Percentiles rank a stretch among this genome's conserved stretches.
phyloP scores from a whole-genome alignment of 1,140 invertebrate genomes.

The Antheraea mylitta region DNA sequence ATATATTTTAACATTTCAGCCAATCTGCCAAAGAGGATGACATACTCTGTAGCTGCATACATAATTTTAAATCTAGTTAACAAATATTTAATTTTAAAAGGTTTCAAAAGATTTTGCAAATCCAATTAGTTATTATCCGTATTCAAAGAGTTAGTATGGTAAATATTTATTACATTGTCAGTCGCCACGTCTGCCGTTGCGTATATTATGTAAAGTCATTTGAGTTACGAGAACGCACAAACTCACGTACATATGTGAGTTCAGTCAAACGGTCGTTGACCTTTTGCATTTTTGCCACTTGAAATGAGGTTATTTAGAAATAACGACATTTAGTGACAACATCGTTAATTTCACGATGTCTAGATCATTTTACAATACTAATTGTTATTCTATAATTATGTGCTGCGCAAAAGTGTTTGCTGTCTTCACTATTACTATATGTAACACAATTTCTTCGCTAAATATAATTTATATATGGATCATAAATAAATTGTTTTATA shows the following conservation, averaged over 20 bases:
- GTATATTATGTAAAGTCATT: conserved; percentile 45
- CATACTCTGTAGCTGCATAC: too few relatives aligned
- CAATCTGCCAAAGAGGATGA: too few relatives aligned
- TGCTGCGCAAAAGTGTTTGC: not conserved
- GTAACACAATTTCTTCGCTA: too few relatives aligned
- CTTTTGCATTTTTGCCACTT: conserved; percentile 50
- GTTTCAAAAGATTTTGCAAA: not conserved
- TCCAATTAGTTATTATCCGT: not conserved
- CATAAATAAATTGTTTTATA: too few relatives aligned
- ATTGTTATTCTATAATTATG: not conserved
- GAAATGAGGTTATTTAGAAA: conserved; percentile 33
- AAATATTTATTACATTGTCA: conserved; percentile 9
- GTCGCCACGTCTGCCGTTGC: conserved; percentile 16
- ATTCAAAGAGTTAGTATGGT: conserved; percentile 5
- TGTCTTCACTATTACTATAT: too few relatives aligned
- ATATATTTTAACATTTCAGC: too few relatives aligned
- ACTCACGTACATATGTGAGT: conserved; percentile 30
- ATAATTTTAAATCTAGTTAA: too few relatives aligned
- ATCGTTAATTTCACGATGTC: not conserved
- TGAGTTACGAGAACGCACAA: conserved; percentile 41
- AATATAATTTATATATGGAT: too few relatives aligned
- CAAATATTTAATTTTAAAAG: too few relatives aligned
- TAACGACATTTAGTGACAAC: conserved; percentile 21
- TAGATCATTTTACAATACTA: not conserved
- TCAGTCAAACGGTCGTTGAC: conserved; percentile 45